Evolutionary conservation across 1,140 invertebrate species (phyloP).

Genomic region (Brachionus rubens): DNA sequence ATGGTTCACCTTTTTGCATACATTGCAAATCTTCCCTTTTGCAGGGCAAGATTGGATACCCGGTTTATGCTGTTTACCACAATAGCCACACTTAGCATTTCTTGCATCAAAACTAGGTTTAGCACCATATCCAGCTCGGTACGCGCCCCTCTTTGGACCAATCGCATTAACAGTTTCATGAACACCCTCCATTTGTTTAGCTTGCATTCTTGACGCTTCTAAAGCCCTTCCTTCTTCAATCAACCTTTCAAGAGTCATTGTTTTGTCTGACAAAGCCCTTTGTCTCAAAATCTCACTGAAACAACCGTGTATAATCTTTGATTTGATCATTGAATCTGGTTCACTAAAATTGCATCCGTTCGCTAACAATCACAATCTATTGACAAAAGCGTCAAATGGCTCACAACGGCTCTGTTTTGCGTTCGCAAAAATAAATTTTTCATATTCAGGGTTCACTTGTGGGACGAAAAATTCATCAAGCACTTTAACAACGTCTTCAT

Average conservation of each 20-base stretch:
- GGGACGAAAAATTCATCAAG: conserved; percentile 25
- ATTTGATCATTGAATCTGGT: not conserved
- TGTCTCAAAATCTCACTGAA: not conserved
- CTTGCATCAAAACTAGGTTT: too few species aligned
- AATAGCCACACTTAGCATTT: not conserved
- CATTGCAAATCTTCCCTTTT: not conserved
- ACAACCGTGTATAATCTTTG: not conserved
- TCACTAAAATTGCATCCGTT: not conserved
- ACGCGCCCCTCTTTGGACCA: too few species aligned
- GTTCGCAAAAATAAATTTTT: not conserved
- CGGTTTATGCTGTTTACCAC: not conserved
- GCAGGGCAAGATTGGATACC: not conserved
- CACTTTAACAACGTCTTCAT: too few species aligned
- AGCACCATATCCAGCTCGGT: too few species aligned
- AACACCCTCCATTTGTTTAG: not conserved
- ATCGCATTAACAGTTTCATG: too few species aligned
- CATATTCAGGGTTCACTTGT: not conserved
- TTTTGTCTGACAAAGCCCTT: too few species aligned
- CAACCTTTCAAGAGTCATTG: too few species aligned
- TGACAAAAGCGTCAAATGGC: not conserved
- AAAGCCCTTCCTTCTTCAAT: too few species aligned
- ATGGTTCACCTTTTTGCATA: not conserved
- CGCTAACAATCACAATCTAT: not conserved
- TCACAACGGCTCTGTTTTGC: not conserved
- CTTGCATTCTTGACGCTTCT: not conserved